Evolutionary conservation across 2,113 vertebrate genomes (phyloP).

Genomic region (Dicerorhinus sumatrensis): DNA sequence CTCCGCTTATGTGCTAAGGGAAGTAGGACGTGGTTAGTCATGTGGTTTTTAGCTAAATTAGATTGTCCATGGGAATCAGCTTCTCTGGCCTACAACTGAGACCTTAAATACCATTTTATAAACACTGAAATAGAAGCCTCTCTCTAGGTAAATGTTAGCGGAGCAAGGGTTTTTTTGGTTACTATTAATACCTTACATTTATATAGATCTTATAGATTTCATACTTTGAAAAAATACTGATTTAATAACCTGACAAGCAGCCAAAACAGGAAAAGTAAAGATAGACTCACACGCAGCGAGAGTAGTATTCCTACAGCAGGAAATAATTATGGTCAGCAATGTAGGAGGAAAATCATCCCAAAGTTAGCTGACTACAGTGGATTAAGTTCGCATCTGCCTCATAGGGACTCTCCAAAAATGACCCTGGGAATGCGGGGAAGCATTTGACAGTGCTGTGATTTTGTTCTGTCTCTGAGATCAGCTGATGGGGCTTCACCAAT

Average conservation of each 20-base stretch:
- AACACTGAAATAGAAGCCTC: background rate
- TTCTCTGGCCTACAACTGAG: background rate
- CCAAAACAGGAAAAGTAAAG: background rate
- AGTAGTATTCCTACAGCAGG: conserved; percentile 41
- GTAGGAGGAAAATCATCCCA: conserved; percentile 44
- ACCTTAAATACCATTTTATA: conserved; percentile 8
- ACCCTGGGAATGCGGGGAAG: background rate
- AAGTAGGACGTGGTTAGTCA: background rate
- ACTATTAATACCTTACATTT: background rate
- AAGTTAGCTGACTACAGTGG: conserved; percentile 58
- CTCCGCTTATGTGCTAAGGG: background rate
- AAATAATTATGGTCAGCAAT: conserved; percentile 62
- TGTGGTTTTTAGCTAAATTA: conserved; percentile 47
- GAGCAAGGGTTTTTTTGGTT: background rate
- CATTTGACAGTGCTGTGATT: background rate
- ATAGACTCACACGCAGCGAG: background rate
- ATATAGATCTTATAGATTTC: background rate
- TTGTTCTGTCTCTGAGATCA: conserved; percentile 8
- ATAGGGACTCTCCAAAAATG: conserved; percentile 21
- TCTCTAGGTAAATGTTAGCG: conserved; percentile 36
- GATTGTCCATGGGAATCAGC: conserved; percentile 10
- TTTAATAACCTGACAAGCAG: background rate
- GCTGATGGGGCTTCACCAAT: background rate
- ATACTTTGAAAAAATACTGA: background rate
- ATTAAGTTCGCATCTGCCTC: conserved; percentile 64